Evolutionary conservation across 2,888 invertebrate species (phyloP).

Genomic region (Zonitis immaculata): DNA sequence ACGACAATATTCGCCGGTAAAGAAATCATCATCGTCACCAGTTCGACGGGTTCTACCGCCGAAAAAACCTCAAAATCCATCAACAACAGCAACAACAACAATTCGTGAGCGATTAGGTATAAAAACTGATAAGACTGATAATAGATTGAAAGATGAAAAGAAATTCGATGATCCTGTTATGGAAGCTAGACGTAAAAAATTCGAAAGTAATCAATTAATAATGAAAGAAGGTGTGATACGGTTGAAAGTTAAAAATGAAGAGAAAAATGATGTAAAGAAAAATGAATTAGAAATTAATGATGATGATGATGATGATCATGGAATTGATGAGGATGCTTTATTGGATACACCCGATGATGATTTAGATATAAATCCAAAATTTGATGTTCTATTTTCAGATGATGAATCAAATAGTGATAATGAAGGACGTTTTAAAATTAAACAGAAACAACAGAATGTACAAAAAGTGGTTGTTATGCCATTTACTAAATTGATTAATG

Average conservation of each 20-base stretch:
- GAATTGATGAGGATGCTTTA: slow-evolving; percentile 29
- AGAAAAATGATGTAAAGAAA: slow-evolving; percentile 8
- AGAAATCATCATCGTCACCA: too few relatives aligned
- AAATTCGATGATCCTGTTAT: slow-evolving; percentile 47
- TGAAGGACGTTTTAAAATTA: slow-evolving; percentile 44
- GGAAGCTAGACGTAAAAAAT: slow-evolving; percentile 53
- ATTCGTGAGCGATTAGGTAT: slow-evolving; percentile 13
- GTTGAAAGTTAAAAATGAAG: slow-evolving; percentile 36
- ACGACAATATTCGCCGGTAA: slow-evolving; percentile 23
- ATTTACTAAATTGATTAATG: slow-evolving; percentile 31
- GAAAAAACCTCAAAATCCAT: not conserved
- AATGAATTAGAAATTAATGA: slow-evolving; percentile 18
- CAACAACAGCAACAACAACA: slow-evolving; percentile 6
- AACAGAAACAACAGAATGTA: slow-evolving; percentile 22
- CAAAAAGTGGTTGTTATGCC: slow-evolving; percentile 20
- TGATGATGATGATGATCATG: slow-evolving; percentile 18
- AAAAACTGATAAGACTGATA: not conserved
- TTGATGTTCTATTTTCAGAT: slow-evolving; percentile 45
- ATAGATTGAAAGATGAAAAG: slow-evolving; percentile 11
- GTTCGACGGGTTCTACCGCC: slow-evolving; percentile 10
- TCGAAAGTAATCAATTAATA: slow-evolving; percentile 51
- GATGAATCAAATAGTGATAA: slow-evolving; percentile 47
- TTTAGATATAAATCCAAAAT: slow-evolving; percentile 35
- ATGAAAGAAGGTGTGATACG: slow-evolving; percentile 51
- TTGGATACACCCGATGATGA: slow-evolving; percentile 32